Conservation (phyloP, 2,888 invertebrate genomes). For the Eilema depressum region DNA sequence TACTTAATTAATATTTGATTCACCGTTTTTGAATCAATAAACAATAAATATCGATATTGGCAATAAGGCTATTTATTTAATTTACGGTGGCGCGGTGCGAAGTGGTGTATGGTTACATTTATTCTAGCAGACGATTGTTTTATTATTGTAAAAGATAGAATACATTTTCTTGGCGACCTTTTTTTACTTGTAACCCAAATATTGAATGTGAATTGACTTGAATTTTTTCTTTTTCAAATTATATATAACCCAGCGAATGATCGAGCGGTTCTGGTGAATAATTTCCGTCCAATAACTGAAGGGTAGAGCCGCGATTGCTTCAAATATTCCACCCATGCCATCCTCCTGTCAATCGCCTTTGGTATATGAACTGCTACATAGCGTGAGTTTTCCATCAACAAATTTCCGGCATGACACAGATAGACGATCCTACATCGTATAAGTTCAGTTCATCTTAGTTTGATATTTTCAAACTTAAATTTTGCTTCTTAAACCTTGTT, state of each 20-base stretch:
- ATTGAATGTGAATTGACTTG: not conserved
- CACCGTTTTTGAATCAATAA: not conserved
- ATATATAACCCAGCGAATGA: conserved; percentile 11
- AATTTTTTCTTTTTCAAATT: not conserved
- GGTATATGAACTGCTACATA: not conserved
- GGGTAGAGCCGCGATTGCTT: conserved; percentile 9
- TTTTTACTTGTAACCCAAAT: not conserved
- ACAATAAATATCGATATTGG: no score
- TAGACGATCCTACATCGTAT: not conserved
- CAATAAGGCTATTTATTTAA: no score
- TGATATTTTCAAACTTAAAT: conserved; percentile 1
- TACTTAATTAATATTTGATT: not conserved
- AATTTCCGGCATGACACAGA: conserved; percentile 14
- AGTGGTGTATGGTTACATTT: no score
- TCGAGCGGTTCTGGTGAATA: conserved; percentile 27
- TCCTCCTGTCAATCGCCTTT: conserved; percentile 18
- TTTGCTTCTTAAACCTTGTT: conserved; percentile 26
- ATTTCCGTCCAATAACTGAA: conserved; percentile 31
- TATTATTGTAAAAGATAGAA: no score
- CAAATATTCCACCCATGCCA: conserved; percentile 1
- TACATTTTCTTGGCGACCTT: no score
- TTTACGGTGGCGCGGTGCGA: no score
- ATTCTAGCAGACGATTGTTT: no score
- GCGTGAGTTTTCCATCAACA: not conserved
- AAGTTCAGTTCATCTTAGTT: conserved; percentile 4